A percentile compares a stretch with the other conserved stretches of the same genome.
phyloP scores from a whole-genome alignment of 1,140 invertebrate genomes.

The Sitobion miscanthi region DNA sequence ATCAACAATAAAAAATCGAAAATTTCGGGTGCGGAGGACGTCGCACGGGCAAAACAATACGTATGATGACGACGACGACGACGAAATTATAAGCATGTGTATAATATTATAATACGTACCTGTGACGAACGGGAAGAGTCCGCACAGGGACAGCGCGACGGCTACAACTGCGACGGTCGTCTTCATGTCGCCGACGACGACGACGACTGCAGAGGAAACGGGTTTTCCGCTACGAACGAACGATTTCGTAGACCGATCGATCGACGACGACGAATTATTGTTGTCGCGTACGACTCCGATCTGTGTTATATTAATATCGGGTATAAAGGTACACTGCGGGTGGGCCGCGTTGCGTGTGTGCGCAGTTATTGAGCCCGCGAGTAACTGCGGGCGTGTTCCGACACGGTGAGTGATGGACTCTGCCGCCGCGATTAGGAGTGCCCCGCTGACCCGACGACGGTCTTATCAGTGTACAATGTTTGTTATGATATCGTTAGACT shows the following conservation, averaged over 20 bases:
- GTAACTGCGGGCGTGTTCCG: neutral
- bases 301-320: too few species aligned
- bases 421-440: neutral
- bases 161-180: neutral
- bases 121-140: neutral
- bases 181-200: neutral
- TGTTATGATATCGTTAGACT: neutral
- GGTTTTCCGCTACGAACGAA: neutral
- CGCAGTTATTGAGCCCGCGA: neutral
- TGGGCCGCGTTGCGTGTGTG: neutral
- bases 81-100: neutral
- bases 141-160: neutral
- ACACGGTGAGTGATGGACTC: neutral
- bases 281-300: too few species aligned
- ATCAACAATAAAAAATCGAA: too few species aligned
- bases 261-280: neutral
- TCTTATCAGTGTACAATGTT: neutral
- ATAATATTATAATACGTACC: neutral
- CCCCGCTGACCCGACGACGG: neutral
- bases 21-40: too few species aligned
- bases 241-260: neutral
- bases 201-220: too few species aligned
- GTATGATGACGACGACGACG: neutral
- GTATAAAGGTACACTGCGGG: too few species aligned
- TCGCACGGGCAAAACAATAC: neutral